Conservation (phyloP, 2,113 vertebrate genomes). For the Dermatemys mawii region DNA sequence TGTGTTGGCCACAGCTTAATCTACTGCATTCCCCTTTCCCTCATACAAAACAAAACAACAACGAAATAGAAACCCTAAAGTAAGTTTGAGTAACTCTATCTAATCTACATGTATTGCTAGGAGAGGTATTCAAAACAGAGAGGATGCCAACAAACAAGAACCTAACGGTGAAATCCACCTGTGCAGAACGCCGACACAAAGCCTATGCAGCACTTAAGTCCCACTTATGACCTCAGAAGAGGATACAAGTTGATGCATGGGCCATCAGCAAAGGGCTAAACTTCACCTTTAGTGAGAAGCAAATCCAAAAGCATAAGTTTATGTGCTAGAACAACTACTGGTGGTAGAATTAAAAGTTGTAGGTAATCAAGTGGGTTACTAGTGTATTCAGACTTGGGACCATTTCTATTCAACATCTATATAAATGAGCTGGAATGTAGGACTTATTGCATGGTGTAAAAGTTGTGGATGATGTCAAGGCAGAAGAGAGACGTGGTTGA, state of each 20-base stretch:
- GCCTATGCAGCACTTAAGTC: neutral
- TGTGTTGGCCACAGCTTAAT: too few species aligned
- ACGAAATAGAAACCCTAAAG: neutral
- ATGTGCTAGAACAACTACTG: neutral
- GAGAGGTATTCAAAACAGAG: neutral
- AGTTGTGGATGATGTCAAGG: neutral
- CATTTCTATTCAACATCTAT: neutral
- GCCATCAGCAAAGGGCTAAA: neutral
- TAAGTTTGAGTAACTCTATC: neutral
- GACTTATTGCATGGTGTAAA: neutral
- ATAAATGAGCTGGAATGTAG: constrained; percentile 12
- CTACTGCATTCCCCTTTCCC: neutral
- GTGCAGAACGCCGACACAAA: neutral
- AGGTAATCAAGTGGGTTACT: neutral
- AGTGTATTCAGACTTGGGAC: neutral
- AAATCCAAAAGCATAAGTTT: neutral
- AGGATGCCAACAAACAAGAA: neutral
- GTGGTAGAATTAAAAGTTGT: neutral
- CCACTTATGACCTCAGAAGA: neutral
- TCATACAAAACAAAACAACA: neutral
- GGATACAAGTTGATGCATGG: neutral
- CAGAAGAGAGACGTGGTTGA: neutral
- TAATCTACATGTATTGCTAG: neutral
- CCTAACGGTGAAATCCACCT: neutral
- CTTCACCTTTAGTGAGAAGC: neutral